phyloP scores from a whole-genome alignment of 2,113 vertebrate genomes.

The Dipodomys merriami region DNA sequence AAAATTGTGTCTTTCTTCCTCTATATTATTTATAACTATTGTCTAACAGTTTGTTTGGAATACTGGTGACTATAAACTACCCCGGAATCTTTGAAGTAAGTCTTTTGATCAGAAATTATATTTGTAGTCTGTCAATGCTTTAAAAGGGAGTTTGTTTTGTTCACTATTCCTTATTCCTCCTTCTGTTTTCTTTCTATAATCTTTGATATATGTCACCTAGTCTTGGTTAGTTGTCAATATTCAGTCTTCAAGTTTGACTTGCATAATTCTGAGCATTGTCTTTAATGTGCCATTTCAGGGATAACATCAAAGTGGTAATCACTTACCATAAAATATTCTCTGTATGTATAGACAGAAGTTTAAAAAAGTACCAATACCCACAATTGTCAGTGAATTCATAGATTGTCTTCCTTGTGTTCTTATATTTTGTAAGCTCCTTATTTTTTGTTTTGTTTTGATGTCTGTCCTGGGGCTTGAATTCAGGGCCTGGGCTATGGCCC shows the following conservation, averaged over 20 bases:
- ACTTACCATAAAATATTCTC: neutral
- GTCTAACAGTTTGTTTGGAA: conserved; percentile 32
- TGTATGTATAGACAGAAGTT: neutral
- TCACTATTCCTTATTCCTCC: neutral
- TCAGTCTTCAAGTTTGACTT: conserved; percentile 33
- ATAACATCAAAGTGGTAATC: neutral
- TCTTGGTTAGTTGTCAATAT: conserved; percentile 13
- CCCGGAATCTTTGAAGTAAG: conserved; percentile 2
- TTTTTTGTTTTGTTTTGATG: neutral
- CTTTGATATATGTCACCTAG: conserved; percentile 1
- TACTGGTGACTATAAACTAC: conserved; percentile 19
- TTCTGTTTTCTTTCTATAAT: conserved; percentile 20
- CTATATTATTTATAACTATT: conserved; percentile 28
- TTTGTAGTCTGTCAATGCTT: conserved; percentile 13
- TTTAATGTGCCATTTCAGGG: neutral
- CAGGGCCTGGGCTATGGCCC: no score
- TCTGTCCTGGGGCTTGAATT: no score
- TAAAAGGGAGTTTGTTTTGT: neutral
- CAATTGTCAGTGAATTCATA: conserved; percentile 4
- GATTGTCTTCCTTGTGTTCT: neutral
- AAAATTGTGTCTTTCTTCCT: conserved; percentile 9
- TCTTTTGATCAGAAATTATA: conserved; percentile 46
- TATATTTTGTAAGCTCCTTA: conserved; percentile 5
- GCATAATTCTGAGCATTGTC: neutral
- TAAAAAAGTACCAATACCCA: neutral